Evolutionary conservation across 2,797 vertebrate species (phyloP), one percentile per base, ranked within the genome.

Genomic region (Argyrosomus regius): DNA sequence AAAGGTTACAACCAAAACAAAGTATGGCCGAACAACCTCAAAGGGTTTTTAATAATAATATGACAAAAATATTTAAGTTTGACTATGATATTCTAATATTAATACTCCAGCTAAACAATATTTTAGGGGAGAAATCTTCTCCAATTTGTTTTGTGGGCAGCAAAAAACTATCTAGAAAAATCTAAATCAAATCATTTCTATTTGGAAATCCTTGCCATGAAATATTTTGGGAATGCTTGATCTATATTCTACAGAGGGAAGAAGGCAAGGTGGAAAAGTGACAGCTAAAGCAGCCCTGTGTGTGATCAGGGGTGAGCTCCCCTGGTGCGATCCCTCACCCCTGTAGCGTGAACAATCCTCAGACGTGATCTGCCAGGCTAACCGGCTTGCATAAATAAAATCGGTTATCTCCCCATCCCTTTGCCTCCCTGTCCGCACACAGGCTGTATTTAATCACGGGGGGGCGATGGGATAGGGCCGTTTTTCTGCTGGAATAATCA

Each of bases 401-500:
- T 89, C 89, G 88, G 95, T 95, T 96, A 96, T 95, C 95, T 95
- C 92, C 90, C 78, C 87, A 85, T 90, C 91, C 92, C 90, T 90
- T 92, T 87, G 88, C 92, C 88, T 92, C 88, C 87, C 90, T 87
- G 92, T 94, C 92, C 89, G 75, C 90, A 87, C 88, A 80, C 65
- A 28, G 91, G 86, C 84, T 87, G 88, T 90, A 91, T 95, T 95
- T 96, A 96, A 96, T 96, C 96, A 95, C 82, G 85, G 78, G 31
- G 88, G 84, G 72, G 87, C 87, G 90, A 94, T 81, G 88, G 91
- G 92, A 95, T 93, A 83, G 92, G 93, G 81, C 84, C 84, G 90
- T 95, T 96, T 94, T 94, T 94, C 91, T 90, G 90, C 87, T 48
- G 86, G 93, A 94, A 95, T 96, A 96, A 96, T 96, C 95, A 94